phyloP scores from a whole-genome alignment of 30 jellyfish, hydroid and myxozoan species.

The Cassiopea xamachana region DNA sequence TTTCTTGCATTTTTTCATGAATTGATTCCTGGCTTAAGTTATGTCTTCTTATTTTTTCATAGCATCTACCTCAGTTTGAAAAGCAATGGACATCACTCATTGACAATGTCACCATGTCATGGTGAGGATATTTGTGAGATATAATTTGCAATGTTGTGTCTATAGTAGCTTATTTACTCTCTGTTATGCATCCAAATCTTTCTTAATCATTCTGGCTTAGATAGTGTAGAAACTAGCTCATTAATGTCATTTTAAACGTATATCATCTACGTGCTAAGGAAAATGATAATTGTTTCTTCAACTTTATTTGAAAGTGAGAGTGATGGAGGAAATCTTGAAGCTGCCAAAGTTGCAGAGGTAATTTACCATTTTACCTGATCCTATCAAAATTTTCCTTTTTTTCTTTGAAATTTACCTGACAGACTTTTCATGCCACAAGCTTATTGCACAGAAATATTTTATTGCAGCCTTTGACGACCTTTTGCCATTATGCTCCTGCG shows the following conservation, averaged over 20 bases:
- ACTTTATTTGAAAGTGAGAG: conserved; percentile 4
- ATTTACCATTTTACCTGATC: not conserved
- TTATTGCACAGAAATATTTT: not conserved
- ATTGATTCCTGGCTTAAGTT: not conserved
- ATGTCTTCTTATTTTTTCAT: not conserved
- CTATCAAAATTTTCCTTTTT: too few species aligned
- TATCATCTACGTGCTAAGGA: not conserved
- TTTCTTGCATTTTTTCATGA: not conserved
- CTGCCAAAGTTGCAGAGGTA: conserved; percentile 34
- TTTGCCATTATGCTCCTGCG: conserved; percentile 40
- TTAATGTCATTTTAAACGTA: not conserved
- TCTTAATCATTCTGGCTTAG: too few species aligned
- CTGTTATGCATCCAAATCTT: too few species aligned
- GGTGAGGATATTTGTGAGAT: conserved; percentile 8
- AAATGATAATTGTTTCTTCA: not conserved
- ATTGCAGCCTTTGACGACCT: conserved; percentile 52
- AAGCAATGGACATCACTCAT: conserved; percentile 57
- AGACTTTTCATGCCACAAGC: too few species aligned
- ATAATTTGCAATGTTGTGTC: too few species aligned
- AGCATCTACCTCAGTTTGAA: conserved; percentile 51
- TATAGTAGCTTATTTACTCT: too few species aligned
- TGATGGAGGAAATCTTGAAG: conserved; percentile 13
- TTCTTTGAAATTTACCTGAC: too few species aligned
- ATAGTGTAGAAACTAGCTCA: too few species aligned
- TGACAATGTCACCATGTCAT: conserved; percentile 19